Base-by-base conservation (phyloP, 2,113 vertebrate genomes). In the Neodon shergylaensis region DNA sequence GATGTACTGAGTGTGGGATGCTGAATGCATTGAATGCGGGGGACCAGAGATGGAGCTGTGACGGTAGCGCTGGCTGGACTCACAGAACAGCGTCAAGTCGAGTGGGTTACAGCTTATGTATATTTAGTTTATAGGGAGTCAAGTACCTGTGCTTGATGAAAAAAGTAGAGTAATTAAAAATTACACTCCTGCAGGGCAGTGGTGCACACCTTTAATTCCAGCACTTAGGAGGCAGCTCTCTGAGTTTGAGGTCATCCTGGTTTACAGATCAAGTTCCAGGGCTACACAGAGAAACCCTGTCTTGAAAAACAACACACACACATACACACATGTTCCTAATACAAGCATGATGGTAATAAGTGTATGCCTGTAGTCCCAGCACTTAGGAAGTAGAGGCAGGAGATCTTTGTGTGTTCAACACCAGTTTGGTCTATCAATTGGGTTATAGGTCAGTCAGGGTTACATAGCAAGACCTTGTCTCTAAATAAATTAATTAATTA, bases 81-180 rank as follows among this genome's bases (percentile, higher is more conserved):
- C 21, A 82, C 42, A 88, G 36, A 92, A 86, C 4, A 76, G 66
- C 44, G 88, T 78, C 58, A 93, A 39, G 88, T 74, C 28, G 21
- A 83, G 2, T 58, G 31, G 39, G 42, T 92, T 83, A 61, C 52
- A 47, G 92, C 47, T 68, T 88, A 54, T n/a, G 22, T 93, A 11
- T 73, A 47, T 86, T 93, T 89, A 73, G 36, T 4, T 89, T 87
- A 21, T 65, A 65, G 31, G 31, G 86, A 90, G 33, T 90, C 86
- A 78, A 3, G 66, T 82, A 26, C 49, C 49, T 83, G 42, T 1
- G 73, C 3, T 26, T 85, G 65, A 26, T 33, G 11, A 76, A 73
- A 79, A 85, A 89, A 83, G 58, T 28, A 1, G 16, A 92, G 74
- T 22, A 36, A 95, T 90, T 93, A 88, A 54, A 93, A 87, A 68